Percentiles rank a stretch among this genome's conserved stretches.
phyloP scores from a whole-genome alignment of 2,113 vertebrate species.

The Lates calcarifer region DNA sequence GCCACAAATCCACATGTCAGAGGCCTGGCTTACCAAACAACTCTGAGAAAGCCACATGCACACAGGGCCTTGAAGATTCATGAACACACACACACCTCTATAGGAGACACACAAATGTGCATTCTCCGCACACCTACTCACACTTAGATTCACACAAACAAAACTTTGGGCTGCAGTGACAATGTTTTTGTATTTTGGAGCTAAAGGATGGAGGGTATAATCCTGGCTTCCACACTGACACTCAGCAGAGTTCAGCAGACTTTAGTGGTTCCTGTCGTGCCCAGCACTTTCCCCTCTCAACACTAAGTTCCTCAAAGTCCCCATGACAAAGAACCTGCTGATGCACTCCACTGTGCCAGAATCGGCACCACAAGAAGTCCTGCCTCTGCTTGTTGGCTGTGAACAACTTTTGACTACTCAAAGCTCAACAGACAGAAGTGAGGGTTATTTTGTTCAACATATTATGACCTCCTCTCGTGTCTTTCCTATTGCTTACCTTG shows the following conservation, averaged over 20 bases:
- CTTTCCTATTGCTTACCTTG: conserved; percentile 42
- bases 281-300: conserved; percentile 78
- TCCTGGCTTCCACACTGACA: conserved; percentile 76
- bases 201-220: conserved; percentile 72
- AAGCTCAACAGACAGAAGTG: conserved; percentile 42
- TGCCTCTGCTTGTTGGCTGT: conserved; percentile 51
- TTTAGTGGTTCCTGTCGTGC: conserved; percentile 73
- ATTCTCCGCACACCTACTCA: conserved; percentile 58
- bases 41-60: conserved; percentile 67
- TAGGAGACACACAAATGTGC: conserved; percentile 40
- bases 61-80: conserved; percentile 50
- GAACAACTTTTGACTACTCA: conserved; percentile 53
- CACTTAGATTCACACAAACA: conserved; percentile 64
- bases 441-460: conserved; percentile 45
- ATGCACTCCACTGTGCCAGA: conserved; percentile 56
- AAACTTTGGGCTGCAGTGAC: conserved; percentile 72
- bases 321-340: conserved; percentile 78
- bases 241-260: conserved; percentile 78
- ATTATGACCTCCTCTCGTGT: conserved; percentile 28
- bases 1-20: conserved; percentile 79
- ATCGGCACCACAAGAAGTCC: conserved; percentile 49
- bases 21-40: conserved; percentile 72
- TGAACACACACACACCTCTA: conserved; percentile 14
- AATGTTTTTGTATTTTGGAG: conserved; percentile 74
- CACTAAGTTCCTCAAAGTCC: conserved; percentile 77